Evolutionary conservation across 2,888 invertebrate genomes (phyloP), one percentile per base, ranked within the genome.

Genomic region (Orthosia incerta): DNA sequence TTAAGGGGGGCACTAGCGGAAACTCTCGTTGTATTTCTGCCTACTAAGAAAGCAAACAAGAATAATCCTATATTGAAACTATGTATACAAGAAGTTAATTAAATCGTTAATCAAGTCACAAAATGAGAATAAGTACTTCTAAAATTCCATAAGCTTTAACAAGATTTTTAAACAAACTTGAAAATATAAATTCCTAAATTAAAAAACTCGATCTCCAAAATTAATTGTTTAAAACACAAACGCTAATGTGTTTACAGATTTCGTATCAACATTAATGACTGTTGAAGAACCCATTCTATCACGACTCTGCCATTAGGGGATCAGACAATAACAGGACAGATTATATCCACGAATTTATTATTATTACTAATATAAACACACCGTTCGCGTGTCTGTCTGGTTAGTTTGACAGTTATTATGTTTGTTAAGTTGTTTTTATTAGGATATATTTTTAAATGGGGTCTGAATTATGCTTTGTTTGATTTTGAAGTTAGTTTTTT

Each of bases 321-420:
- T 78, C 90, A 89, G 92, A 93, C 93, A 93, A 92, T 93, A 92
- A 92, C 92, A 90, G 85, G 88, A 88, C 90, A 92, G 93, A 94
- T 94, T 92, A 92, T 90, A 85, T 13, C 85, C 88, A 86, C 88
- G 84, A 91, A 94, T 94, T 94, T 95, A 94, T 93, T 91, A 92
- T 94, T 91, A 93, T 92, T 92, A 89, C 90, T 83, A 82, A 84
- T 86, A 85, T 89, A 90, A 92, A 93, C 91, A 91, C 92, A 90
- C 90, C 90, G 90, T 90, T 92, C 82, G 91, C 91, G 91, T 92
- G 92, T 87, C 81, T 68, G 50, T 88, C 80, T 70, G 79, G 83
- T 70, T 15, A 26, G 16, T 79, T 78, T 83, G 81, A 80, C 84
- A 83, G 75, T 86, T 80, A 82, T 77, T 84, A 80, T 82, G 82